These are phyloP conservation scores for Anas platyrhynchos DNA, from an alignment of 2,113 vertebrate genomes.

Conservation along the genomic window DNA sequence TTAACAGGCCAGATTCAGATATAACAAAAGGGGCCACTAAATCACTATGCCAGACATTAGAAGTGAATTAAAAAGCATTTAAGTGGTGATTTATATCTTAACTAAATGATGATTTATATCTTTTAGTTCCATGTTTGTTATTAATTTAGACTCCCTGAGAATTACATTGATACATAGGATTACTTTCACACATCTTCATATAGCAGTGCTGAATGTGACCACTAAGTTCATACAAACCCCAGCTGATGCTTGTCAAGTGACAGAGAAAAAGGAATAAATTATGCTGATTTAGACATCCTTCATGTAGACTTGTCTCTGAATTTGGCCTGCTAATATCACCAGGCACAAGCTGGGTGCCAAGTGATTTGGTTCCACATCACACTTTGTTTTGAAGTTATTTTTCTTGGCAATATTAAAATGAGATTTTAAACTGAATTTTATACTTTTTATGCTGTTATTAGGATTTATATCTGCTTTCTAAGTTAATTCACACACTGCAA, in stretches of 20 bases:
- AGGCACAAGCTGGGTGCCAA: background rate
- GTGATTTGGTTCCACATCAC: background rate
- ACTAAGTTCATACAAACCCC: background rate
- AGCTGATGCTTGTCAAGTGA: background rate
- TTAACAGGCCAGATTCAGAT: background rate
- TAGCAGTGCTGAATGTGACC: background rate
- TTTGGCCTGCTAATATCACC: background rate
- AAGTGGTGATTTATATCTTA: background rate
- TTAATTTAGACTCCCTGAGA: background rate
- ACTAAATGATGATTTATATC: background rate
- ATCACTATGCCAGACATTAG: background rate
- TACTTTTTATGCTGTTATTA: background rate
- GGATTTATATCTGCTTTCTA: background rate
- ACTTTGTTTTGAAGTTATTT: background rate
- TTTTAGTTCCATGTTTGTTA: background rate
- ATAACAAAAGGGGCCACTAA: background rate
- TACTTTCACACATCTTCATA: fast-evolving
- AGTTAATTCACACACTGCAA: background rate
- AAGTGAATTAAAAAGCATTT: background rate
- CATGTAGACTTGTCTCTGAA: background rate
- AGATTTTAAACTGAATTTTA: background rate
- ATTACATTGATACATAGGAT: background rate
- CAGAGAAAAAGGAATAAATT: background rate
- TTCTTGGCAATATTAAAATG: background rate
- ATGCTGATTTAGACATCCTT: background rate